Conservation (phyloP, 2,888 invertebrate genomes). For the Yponomeuta evonymella region DNA sequence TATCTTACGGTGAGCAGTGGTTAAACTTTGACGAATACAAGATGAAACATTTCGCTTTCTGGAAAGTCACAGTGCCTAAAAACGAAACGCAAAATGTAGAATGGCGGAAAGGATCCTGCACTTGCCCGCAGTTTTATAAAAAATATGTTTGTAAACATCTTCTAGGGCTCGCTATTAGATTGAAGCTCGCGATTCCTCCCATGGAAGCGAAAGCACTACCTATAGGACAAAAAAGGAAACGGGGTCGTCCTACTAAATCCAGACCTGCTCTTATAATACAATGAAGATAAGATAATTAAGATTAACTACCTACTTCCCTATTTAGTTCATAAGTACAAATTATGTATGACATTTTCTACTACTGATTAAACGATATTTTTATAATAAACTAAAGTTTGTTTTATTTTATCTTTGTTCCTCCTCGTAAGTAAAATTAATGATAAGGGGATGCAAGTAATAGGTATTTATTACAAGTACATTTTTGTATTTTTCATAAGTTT, state of each 20-base stretch:
- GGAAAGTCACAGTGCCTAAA: conserved; percentile 21
- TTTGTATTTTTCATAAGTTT: too few relatives aligned
- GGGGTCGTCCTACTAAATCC: conserved; percentile 8
- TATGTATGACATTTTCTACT: too few relatives aligned
- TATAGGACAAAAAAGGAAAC: conserved; percentile 11
- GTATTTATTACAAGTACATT: too few relatives aligned
- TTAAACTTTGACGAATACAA: conserved; percentile 24
- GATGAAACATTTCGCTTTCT: conserved; percentile 22
- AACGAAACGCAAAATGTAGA: conserved; percentile 9
- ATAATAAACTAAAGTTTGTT: too few relatives aligned
- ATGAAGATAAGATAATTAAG: background rate
- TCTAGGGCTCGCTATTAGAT: conserved; percentile 20
- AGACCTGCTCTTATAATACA: conserved; percentile 11
- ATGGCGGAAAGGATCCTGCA: conserved; percentile 22
- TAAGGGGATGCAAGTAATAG: too few relatives aligned
- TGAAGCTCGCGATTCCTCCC: conserved; percentile 17
- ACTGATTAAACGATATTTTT: too few relatives aligned
- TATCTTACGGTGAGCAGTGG: conserved; percentile 18
- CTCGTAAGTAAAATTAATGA: too few relatives aligned
- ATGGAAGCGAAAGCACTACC: conserved; percentile 16
- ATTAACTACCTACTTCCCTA: background rate
- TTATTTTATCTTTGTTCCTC: too few relatives aligned
- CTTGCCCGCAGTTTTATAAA: conserved; percentile 23
- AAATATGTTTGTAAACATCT: conserved; percentile 24
- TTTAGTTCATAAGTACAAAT: too few relatives aligned